phyloP scores from a whole-genome alignment of 2,888 invertebrate species.

The Lasioglossum villosulum region DNA sequence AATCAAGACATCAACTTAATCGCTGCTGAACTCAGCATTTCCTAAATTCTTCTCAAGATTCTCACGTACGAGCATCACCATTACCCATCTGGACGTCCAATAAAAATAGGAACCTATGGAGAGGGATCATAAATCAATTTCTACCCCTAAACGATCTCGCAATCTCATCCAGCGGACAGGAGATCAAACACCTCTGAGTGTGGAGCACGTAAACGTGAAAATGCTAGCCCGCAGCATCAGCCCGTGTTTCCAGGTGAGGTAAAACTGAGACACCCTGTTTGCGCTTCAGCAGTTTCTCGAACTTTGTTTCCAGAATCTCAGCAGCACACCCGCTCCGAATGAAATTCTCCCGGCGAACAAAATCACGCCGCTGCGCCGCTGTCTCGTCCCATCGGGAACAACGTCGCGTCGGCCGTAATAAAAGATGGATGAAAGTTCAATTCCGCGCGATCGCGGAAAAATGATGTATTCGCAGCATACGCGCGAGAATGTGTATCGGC shows the following conservation, averaged over 20 bases:
- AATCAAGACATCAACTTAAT: background rate
- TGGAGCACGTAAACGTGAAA: constrained; percentile 20
- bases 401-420: background rate
- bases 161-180: background rate
- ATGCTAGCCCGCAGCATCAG: constrained; percentile 8
- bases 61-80: background rate
- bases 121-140: background rate
- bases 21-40: background rate
- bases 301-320: constrained; percentile 13
- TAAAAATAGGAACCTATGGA: constrained; percentile 9
- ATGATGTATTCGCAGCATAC: background rate
- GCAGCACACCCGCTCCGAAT: background rate
- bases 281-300: background rate
- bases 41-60: background rate
- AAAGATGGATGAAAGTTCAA: constrained; percentile 16
- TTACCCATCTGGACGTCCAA: background rate
- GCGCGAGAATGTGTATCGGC: background rate
- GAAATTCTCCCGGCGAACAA: background rate
- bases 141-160: constrained; percentile 2
- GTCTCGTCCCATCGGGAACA: background rate
- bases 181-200: constrained; percentile 18
- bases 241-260: background rate
- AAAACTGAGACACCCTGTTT: background rate
- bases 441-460: constrained; percentile 5
- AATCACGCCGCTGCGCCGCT: background rate